Evolutionary conservation across 2,888 invertebrate species (phyloP).

Genomic region (Meteorus colon): DNA sequence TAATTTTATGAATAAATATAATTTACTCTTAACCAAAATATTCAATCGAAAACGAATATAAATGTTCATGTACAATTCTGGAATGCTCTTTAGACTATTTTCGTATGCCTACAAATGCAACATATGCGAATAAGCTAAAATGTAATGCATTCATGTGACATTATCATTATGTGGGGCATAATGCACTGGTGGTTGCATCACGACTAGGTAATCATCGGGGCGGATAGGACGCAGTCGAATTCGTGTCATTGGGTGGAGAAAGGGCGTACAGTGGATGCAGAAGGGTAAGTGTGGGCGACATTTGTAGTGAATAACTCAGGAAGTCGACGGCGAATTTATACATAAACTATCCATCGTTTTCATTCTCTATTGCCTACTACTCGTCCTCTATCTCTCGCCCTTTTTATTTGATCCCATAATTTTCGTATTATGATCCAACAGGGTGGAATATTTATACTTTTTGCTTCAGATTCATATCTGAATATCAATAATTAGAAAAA

Average conservation of each 20-base stretch:
- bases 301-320: background rate
- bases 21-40: too few relatives aligned
- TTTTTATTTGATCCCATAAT: too few relatives aligned
- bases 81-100: too few relatives aligned
- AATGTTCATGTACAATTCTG: too few relatives aligned
- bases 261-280: background rate
- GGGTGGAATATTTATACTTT: too few relatives aligned
- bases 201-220: slow-evolving; percentile 62
- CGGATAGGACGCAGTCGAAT: slow-evolving; percentile 50
- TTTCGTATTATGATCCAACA: too few relatives aligned
- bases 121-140: background rate
- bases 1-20: too few relatives aligned
- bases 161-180: slow-evolving; percentile 65
- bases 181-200: slow-evolving; percentile 58
- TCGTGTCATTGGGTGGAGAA: slow-evolving; percentile 39
- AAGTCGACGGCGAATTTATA: background rate
- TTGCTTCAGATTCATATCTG: background rate
- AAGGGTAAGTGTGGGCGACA: slow-evolving; percentile 20
- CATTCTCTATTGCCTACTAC: too few relatives aligned
- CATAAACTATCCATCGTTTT: background rate
- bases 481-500: background rate
- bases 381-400: too few relatives aligned
- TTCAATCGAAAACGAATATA: too few relatives aligned
- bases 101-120: too few relatives aligned
- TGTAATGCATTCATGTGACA: slow-evolving; percentile 59